These are phyloP conservation scores for Garra rufa DNA, from an alignment of 2,113 vertebrate genomes.

Conservation along the genomic window DNA sequence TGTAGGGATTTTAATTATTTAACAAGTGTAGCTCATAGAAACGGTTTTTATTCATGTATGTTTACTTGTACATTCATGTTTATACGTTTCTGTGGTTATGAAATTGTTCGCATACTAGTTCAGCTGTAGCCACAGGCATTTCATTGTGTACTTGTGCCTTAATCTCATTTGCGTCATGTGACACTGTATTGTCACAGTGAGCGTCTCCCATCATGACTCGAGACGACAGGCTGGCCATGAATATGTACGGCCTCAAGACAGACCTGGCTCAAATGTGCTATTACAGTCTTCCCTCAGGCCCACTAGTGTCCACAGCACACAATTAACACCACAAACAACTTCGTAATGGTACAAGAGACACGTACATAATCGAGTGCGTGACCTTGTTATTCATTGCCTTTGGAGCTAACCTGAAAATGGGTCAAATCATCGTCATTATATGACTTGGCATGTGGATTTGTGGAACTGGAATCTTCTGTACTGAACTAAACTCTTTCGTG, in stretches of 20 bases:
- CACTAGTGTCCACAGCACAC: background rate
- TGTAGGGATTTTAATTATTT: too few relatives aligned
- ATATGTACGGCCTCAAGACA: background rate
- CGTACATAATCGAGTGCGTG: background rate
- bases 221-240: background rate
- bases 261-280: constrained; percentile 9
- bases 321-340: background rate
- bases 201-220: background rate
- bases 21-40: too few relatives aligned
- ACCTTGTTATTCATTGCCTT: background rate
- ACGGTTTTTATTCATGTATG: too few relatives aligned
- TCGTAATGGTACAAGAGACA: background rate
- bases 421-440: background rate
- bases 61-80: background rate
- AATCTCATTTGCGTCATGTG: constrained; percentile 11
- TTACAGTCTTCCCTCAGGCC: constrained; percentile 5
- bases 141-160: background rate
- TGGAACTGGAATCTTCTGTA: background rate
- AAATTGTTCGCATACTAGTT: background rate
- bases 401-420: background rate
- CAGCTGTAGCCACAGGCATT: background rate
- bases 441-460: background rate
- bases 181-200: background rate
- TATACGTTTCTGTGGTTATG: background rate
- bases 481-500: background rate